Percentiles rank a stretch among this genome's conserved stretches.
Conservation (phyloP, 2,888 invertebrate species). For the Elegia similella region DNA sequence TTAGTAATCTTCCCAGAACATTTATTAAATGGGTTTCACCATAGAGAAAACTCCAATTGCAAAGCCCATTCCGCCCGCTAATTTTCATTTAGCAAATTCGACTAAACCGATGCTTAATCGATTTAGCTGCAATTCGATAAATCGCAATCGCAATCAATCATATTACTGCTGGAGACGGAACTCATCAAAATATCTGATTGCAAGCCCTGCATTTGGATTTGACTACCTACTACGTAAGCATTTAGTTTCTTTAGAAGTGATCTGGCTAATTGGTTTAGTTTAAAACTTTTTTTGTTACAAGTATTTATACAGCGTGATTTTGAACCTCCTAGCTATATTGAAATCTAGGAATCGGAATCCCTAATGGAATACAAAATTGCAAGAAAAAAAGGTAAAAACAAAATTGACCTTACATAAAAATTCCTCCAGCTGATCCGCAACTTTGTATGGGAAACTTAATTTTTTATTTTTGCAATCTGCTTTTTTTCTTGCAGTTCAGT, state of each 20-base stretch:
- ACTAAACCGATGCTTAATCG: conserved; percentile 9
- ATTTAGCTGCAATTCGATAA: conserved; percentile 12
- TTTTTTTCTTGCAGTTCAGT: too few species aligned
- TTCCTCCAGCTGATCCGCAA: too few species aligned
- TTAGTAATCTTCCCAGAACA: too few species aligned
- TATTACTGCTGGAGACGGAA: conserved; percentile 12
- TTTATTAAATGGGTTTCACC: neutral
- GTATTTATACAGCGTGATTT: neutral
- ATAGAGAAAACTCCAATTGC: neutral
- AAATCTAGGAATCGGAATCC: too few species aligned
- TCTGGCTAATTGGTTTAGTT: conserved; percentile 8
- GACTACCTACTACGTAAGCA: neutral
- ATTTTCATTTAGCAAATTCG: conserved; percentile 7
- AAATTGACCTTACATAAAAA: too few species aligned
- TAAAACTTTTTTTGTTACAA: too few species aligned
- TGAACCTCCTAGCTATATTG: too few species aligned
- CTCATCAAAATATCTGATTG: conserved; percentile 17
- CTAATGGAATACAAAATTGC: too few species aligned
- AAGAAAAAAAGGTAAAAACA: too few species aligned
- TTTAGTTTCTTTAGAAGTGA: conserved; percentile 1
- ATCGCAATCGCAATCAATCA: conserved; percentile 15
- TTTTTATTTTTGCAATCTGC: too few species aligned
- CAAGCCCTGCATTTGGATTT: conserved; percentile 5
- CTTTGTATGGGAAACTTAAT: too few species aligned
- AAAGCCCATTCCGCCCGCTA: neutral